Evolutionary conservation across 2,888 invertebrate genomes (phyloP).

Genomic region (Syrphus vitripennis): DNA sequence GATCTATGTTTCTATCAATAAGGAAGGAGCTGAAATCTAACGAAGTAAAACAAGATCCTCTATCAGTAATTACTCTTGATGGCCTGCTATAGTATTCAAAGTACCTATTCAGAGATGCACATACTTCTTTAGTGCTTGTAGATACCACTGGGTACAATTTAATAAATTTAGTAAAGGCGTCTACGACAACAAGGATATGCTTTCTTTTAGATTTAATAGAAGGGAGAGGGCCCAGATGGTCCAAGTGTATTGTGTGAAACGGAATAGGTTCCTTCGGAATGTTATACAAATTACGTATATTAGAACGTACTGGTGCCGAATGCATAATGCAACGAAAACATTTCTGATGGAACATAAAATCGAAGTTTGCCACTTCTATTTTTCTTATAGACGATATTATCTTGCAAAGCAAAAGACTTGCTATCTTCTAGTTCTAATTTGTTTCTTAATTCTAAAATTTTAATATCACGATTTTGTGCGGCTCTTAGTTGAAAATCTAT

Average conservation of each 20-base stretch:
- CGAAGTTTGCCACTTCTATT: not conserved
- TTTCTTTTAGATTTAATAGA: no score
- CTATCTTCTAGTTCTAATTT: not conserved
- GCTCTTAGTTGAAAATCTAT: constrained; percentile 23
- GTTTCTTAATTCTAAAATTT: not conserved
- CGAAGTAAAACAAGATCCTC: no score
- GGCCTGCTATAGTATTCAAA: constrained; percentile 38
- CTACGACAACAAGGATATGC: no score
- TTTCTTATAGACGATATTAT: not conserved
- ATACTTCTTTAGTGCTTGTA: no score
- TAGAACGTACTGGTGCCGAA: not conserved
- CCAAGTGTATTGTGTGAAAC: no score
- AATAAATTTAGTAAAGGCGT: no score
- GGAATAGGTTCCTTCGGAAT: no score
- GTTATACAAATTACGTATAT: no score
- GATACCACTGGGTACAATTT: no score
- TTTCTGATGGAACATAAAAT: not conserved
- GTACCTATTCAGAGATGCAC: not conserved
- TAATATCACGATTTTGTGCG: not conserved
- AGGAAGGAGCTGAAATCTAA: no score
- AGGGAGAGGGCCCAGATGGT: no score
- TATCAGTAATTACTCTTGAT: constrained; percentile 14
- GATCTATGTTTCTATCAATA: not conserved
- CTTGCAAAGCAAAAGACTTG: not conserved
- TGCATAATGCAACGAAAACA: constrained; percentile 36